Conservation (phyloP, 2,797 vertebrate genomes). For the Chiloscyllium punctatum region DNA sequence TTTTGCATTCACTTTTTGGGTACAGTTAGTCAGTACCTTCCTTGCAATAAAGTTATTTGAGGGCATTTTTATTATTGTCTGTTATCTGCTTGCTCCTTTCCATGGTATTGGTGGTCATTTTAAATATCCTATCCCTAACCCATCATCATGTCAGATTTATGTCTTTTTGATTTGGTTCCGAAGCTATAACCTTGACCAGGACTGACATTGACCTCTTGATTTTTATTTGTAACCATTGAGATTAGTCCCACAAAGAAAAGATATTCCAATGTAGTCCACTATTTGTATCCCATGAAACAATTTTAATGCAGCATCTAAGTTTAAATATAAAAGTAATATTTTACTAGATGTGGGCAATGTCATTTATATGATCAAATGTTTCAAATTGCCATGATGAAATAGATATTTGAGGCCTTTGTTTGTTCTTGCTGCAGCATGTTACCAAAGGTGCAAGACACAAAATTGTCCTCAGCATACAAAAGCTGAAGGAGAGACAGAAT, state of each 20-base stretch:
- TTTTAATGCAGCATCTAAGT: background rate
- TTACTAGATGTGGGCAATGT: background rate
- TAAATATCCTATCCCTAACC: background rate
- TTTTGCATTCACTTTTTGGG: background rate
- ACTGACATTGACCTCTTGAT: background rate
- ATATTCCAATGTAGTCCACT: background rate
- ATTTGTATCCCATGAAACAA: background rate
- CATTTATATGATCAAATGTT: background rate
- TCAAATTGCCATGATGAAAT: background rate
- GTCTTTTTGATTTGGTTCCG: background rate
- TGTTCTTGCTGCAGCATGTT: constrained; percentile 70
- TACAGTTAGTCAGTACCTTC: background rate
- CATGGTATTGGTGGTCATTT: background rate
- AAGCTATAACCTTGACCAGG: background rate
- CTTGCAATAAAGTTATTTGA: background rate
- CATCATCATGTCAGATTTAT: background rate
- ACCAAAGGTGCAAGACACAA: constrained; percentile 98
- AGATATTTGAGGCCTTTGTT: background rate
- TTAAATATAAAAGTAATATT: background rate
- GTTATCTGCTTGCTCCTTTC: background rate
- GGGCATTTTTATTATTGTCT: background rate
- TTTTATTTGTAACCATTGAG: background rate
- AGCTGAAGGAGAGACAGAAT: constrained; percentile 90
- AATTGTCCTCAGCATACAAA: constrained; percentile 97
- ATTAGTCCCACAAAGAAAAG: background rate